Percentiles rank a stretch among this genome's conserved stretches.
phyloP scores from a whole-genome alignment of 2,888 invertebrate species.

The Acanthopleura granulata region DNA sequence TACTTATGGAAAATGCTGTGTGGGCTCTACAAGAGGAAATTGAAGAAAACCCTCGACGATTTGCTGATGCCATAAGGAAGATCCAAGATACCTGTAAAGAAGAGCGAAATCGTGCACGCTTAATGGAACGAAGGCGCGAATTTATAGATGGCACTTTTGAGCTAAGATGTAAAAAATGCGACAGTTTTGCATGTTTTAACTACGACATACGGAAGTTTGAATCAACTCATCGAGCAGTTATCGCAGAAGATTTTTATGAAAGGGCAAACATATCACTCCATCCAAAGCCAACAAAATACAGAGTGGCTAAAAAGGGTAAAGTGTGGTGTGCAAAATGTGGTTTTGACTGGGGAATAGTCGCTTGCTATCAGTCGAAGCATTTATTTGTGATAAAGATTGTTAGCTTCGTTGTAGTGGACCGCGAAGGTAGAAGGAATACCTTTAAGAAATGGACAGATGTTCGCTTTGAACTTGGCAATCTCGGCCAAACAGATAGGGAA shows the following conservation, averaged over 20 bases:
- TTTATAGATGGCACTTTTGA: slow-evolving; percentile 42
- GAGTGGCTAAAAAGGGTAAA: not conserved
- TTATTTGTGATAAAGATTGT: slow-evolving; percentile 1
- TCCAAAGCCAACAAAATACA: too few species aligned
- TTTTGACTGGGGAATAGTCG: not conserved
- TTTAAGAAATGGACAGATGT: not conserved
- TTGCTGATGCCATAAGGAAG: slow-evolving; percentile 29
- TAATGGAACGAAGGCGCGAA: slow-evolving; percentile 20
- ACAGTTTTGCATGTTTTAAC: slow-evolving; percentile 49
- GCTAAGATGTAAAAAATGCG: slow-evolving; percentile 58
- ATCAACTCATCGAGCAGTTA: slow-evolving; percentile 52
- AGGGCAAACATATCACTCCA: not conserved
- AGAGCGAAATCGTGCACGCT: slow-evolving; percentile 38
- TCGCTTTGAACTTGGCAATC: not conserved
- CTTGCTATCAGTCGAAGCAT: not conserved
- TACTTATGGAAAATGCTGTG: slow-evolving; percentile 60
- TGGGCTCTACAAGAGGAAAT: slow-evolving; percentile 37
- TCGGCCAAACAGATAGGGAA: not conserved
- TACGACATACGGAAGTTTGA: slow-evolving; percentile 49
- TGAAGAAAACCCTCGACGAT: slow-evolving; percentile 27
- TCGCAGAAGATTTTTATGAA: slow-evolving; percentile 37
- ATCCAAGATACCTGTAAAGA: slow-evolving; percentile 44
- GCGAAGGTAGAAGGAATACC: not conserved
- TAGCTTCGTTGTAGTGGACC: not conserved
- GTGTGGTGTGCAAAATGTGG: not conserved